A percentile compares a stretch with the other conserved stretches of the same genome.
Evolutionary conservation across 2,888 invertebrate genomes (phyloP).

Genomic region (Noctua fimbriata): DNA sequence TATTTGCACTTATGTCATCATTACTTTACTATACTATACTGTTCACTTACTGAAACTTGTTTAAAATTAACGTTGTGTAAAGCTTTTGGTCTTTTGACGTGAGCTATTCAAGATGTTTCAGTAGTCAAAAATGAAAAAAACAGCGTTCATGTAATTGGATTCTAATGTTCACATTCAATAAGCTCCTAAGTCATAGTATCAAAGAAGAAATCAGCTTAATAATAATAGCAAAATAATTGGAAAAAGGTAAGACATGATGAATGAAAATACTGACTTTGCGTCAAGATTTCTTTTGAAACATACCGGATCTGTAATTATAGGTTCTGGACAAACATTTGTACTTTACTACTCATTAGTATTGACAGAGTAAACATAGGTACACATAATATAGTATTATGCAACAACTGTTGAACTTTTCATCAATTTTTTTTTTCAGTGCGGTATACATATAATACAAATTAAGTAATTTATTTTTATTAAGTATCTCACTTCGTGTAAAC

Average conservation of each 20-base stretch:
- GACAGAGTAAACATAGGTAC: slow-evolving; percentile 10
- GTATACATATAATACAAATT: background rate
- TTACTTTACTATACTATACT: background rate
- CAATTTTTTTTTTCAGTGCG: background rate
- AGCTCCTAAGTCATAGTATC: background rate
- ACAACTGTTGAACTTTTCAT: background rate
- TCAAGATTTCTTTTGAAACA: background rate
- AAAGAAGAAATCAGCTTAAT: no score
- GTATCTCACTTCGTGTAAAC: background rate
- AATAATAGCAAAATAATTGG: background rate
- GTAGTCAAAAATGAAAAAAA: background rate
- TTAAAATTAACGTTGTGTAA: background rate
- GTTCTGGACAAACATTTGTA: slow-evolving; percentile 22
- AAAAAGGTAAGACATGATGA: background rate
- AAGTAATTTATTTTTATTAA: background rate
- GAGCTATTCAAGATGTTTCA: background rate
- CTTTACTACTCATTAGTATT: slow-evolving; percentile 1
- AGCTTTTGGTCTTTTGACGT: background rate
- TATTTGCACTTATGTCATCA: background rate
- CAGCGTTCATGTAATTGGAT: background rate
- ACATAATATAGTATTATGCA: background rate
- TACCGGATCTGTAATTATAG: slow-evolving; percentile 5
- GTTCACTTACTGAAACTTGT: background rate
- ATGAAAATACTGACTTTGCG: background rate
- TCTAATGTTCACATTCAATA: background rate